Percentiles rank a stretch among this genome's conserved stretches.
Evolutionary conservation across 2,888 invertebrate species (phyloP).

Genomic region (Hedya salicella): DNA sequence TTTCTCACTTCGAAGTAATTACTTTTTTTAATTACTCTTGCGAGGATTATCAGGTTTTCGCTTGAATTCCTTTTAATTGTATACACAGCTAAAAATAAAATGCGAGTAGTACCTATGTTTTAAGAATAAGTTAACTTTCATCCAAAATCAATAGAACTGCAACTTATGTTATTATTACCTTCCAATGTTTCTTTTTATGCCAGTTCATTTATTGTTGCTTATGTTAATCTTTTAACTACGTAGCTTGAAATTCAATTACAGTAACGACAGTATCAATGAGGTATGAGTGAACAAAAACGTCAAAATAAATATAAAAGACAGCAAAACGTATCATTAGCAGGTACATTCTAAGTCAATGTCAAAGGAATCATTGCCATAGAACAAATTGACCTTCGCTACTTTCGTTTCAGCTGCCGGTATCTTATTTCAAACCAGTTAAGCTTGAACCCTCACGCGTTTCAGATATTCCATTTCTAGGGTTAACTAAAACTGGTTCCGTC

Average conservation of each 20-base stretch:
- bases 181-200: too few relatives aligned
- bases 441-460: slow-evolving; percentile 56
- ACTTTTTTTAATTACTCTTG: too few relatives aligned
- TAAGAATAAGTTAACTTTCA: too few relatives aligned
- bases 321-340: slow-evolving; percentile 12
- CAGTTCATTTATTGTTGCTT: too few relatives aligned
- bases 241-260: neutral
- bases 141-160: too few relatives aligned
- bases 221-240: too few relatives aligned
- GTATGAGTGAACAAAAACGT: neutral
- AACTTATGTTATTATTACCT: too few relatives aligned
- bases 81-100: too few relatives aligned
- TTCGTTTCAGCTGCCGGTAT: slow-evolving; percentile 68
- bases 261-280: neutral
- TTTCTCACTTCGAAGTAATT: too few relatives aligned
- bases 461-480: slow-evolving; percentile 60
- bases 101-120: too few relatives aligned
- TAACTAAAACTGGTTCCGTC: slow-evolving; percentile 48
- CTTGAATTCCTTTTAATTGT: too few relatives aligned
- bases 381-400: slow-evolving; percentile 72
- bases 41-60: too few relatives aligned
- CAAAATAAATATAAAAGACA: slow-evolving; percentile 8
- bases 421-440: slow-evolving; percentile 58
- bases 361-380: slow-evolving; percentile 47
- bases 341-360: slow-evolving; percentile 38